These are phyloP conservation scores for Cephalopholis sonnerati DNA, from an alignment of 2,113 vertebrate genomes.

Conservation along the genomic window DNA sequence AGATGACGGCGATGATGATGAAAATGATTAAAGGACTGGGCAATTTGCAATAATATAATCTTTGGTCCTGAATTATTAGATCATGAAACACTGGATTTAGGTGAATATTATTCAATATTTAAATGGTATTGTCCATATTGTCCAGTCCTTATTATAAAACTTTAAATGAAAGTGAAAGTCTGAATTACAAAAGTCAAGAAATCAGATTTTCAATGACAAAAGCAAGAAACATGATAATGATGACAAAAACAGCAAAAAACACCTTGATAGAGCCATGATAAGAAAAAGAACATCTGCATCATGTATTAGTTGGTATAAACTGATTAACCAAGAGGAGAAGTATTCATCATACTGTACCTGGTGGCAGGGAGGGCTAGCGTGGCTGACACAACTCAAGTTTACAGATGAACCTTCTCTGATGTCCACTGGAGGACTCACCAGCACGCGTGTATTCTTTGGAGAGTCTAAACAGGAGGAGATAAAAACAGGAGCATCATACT, in stretches of 20 bases:
- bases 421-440: conserved; percentile 77
- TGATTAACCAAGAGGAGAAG: not conserved
- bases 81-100: not conserved
- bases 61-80: not conserved
- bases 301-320: not conserved
- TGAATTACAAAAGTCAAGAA: not conserved
- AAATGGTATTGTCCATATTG: not conserved
- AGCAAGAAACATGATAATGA: not conserved
- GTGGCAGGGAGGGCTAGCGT: conserved; percentile 77
- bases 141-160: not conserved
- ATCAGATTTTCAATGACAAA: not conserved
- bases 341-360: conserved; percentile 51
- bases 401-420: conserved; percentile 81
- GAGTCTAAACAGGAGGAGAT: conserved; percentile 68
- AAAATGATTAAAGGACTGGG: conserved; percentile 1
- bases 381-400: conserved; percentile 81
- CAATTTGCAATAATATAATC: not conserved
- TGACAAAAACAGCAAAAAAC: not conserved
- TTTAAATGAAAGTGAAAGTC: not conserved
- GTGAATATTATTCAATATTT: not conserved
- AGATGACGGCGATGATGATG: not conserved
- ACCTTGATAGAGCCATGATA: not conserved
- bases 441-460: conserved; percentile 81
- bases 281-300: not conserved
- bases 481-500: not conserved